These are phyloP conservation scores for Ctena decussata DNA, from an alignment of 2,888 invertebrate genomes.

Conservation along the genomic window DNA sequence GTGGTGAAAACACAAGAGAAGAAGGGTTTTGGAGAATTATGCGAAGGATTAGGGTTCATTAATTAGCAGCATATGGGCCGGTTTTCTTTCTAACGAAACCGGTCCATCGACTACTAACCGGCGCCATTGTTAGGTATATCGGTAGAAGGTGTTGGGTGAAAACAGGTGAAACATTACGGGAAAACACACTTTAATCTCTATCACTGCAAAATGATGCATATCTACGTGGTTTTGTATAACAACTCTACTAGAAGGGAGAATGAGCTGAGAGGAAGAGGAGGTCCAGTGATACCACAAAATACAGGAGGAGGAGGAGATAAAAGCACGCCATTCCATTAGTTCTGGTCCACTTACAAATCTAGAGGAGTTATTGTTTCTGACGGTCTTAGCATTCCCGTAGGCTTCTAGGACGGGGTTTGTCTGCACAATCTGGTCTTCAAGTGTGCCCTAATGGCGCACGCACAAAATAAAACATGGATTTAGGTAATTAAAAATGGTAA, in stretches of 20 bases:
- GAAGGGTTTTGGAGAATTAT: no score
- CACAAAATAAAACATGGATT: neutral
- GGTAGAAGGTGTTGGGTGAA: neutral
- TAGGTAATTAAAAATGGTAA: neutral
- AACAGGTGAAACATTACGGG: neutral
- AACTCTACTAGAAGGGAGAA: neutral
- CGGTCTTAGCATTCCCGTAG: constrained; percentile 85
- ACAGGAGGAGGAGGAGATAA: no score
- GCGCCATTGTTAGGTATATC: neutral
- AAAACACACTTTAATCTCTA: neutral
- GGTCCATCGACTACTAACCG: no score
- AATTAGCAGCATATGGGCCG: no score
- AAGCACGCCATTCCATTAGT: constrained; percentile 5
- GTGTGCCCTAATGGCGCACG: constrained; percentile 60
- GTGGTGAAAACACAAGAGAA: no score
- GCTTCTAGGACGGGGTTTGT: constrained; percentile 91
- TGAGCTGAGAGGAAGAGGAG: no score
- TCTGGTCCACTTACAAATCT: constrained; percentile 96
- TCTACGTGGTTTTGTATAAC: neutral
- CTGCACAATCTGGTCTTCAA: constrained; percentile 99
- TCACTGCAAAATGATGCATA: neutral
- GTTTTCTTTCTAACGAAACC: no score
- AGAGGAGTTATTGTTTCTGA: constrained; percentile 99
- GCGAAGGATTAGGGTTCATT: no score
- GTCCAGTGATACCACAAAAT: no score